Percentiles rank a stretch among this genome's conserved stretches.
phyloP scores from a whole-genome alignment of 2,888 invertebrate species.

The Synergus umbraculus region DNA sequence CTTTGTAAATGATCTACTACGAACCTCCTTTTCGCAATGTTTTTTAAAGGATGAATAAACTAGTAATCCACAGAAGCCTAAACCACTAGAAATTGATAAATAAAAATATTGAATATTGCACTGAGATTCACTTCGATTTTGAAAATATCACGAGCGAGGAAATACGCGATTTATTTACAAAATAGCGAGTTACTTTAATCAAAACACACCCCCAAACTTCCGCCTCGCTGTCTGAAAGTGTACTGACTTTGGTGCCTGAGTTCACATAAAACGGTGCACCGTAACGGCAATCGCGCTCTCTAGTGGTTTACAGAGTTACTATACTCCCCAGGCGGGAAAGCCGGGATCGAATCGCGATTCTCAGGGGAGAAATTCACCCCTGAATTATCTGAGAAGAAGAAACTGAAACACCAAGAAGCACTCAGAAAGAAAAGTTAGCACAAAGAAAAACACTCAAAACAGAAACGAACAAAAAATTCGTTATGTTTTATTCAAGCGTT shows the following conservation, averaged over 20 bases:
- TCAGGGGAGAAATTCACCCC: constrained; percentile 33
- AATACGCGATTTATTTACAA: neutral
- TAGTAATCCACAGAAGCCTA: constrained; percentile 25
- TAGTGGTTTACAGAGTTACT: constrained; percentile 36
- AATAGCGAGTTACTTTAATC: neutral
- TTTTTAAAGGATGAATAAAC: neutral
- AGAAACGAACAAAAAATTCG: neutral
- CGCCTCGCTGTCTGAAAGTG: constrained; percentile 31
- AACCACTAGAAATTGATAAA: neutral
- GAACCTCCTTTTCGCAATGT: neutral
- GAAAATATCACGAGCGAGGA: neutral
- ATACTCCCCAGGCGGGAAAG: constrained; percentile 38
- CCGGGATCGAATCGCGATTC: constrained; percentile 29
- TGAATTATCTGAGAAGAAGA: constrained; percentile 23
- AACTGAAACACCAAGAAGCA: constrained; percentile 36
- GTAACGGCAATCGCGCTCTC: constrained; percentile 35
- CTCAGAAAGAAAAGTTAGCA: constrained; percentile 12
- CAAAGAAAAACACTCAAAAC: neutral
- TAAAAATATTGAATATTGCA: neutral
- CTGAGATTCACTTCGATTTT: constrained; percentile 8
- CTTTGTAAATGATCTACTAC: neutral
- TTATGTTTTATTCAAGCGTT: neutral
- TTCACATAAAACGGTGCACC: constrained; percentile 33
- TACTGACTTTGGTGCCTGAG: constrained; percentile 10
- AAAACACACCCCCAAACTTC: constrained; percentile 23